Conservation (phyloP, 1,140 invertebrate species). For the Pogonus chalceus region DNA sequence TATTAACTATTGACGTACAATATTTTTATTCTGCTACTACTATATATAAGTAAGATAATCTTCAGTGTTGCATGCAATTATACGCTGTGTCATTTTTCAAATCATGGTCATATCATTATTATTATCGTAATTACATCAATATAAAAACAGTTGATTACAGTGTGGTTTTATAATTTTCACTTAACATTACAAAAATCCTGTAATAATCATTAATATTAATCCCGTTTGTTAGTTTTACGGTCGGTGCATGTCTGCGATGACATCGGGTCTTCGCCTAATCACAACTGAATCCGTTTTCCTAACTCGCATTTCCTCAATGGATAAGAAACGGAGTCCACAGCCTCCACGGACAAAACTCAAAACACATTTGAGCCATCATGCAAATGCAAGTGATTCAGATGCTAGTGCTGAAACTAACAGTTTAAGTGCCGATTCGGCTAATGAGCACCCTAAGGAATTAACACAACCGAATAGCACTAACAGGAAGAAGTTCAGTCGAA, state of each 20-base stretch:
- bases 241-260: not conserved
- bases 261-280: not conserved
- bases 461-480: conserved; percentile 23
- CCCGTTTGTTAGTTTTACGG: not conserved
- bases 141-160: too few relatives aligned
- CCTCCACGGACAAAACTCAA: conserved; percentile 29
- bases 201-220: too few relatives aligned
- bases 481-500: conserved; percentile 27
- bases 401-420: conserved; percentile 51
- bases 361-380: conserved; percentile 22
- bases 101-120: too few relatives aligned
- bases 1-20: too few relatives aligned
- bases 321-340: conserved; percentile 32
- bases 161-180: too few relatives aligned
- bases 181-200: too few relatives aligned
- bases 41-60: too few relatives aligned
- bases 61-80: too few relatives aligned
- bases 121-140: too few relatives aligned
- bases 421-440: conserved; percentile 43
- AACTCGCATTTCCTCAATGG: conserved; percentile 15
- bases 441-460: conserved; percentile 25
- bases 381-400: conserved; percentile 40
- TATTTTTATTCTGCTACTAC: too few relatives aligned
- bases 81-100: too few relatives aligned
- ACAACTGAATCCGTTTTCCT: not conserved